phyloP scores from a whole-genome alignment of 1,140 invertebrate species.

The Hermatobates lingyangjiaoensis region DNA sequence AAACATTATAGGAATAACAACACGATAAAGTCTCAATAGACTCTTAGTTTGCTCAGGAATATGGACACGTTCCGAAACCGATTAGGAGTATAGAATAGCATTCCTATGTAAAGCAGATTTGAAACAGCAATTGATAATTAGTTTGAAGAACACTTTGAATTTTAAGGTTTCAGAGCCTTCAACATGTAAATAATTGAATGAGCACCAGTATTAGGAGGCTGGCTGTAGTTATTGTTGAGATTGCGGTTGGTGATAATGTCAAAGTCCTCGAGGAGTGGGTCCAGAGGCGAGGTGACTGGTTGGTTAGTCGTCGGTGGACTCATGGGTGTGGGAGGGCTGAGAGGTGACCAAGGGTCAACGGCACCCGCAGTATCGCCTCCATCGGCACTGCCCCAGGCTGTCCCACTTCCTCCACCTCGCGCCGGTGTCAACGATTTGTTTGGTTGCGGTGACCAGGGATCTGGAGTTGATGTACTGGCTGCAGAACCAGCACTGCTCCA shows the following conservation, averaged over 20 bases:
- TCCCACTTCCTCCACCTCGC: slow-evolving; percentile 6
- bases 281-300: slow-evolving; percentile 4
- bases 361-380: background rate
- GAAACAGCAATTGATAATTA: too few species aligned
- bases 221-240: slow-evolving; percentile 25
- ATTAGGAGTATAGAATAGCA: too few species aligned
- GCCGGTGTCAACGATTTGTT: background rate
- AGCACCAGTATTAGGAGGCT: slow-evolving; percentile 26
- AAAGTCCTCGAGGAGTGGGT: slow-evolving; percentile 34
- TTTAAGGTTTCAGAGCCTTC: too few species aligned
- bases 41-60: too few species aligned
- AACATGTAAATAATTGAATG: too few species aligned
- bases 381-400: slow-evolving; percentile 1
- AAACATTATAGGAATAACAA: too few species aligned
- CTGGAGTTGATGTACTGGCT: slow-evolving; percentile 7
- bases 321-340: slow-evolving; percentile 1
- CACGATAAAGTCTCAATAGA: too few species aligned
- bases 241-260: slow-evolving; percentile 56
- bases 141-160: too few species aligned
- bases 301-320: too few species aligned
- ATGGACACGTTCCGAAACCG: too few species aligned
- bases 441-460: slow-evolving; percentile 6
- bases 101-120: too few species aligned
- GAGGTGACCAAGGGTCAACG: slow-evolving; percentile 23
- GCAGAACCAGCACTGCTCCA: slow-evolving; percentile 28